These are phyloP conservation scores for Sinocyclocheilus maitianheensis DNA, from an alignment of 2,113 vertebrate species.

Conservation along the genomic window DNA sequence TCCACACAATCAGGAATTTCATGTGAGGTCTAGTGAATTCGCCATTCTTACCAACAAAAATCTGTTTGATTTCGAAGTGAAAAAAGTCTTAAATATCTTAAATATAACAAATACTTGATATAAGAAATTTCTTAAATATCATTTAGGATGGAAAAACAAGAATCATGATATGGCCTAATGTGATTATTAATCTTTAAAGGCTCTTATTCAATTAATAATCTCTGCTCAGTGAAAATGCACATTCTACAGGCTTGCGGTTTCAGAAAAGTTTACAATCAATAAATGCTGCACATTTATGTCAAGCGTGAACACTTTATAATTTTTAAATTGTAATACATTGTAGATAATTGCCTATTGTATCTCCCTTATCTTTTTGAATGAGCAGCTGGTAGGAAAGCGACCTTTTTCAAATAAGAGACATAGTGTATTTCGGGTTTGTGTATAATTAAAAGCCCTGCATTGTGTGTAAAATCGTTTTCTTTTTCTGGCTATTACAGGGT, in stretches of 20 bases:
- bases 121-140: too few species aligned
- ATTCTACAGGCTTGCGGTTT: too few species aligned
- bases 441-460: neutral
- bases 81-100: neutral
- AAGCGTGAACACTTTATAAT: too few species aligned
- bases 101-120: too few species aligned
- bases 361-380: neutral
- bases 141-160: too few species aligned
- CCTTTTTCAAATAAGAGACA: neutral
- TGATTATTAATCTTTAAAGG: too few species aligned
- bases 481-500: neutral
- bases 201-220: too few species aligned
- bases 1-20: neutral
- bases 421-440: neutral
- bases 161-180: too few species aligned
- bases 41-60: neutral
- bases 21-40: too few species aligned
- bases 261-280: too few species aligned
- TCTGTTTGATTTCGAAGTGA: neutral
- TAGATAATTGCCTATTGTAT: neutral
- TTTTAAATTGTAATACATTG: neutral
- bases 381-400: neutral
- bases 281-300: too few species aligned
- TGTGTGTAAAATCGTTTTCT: neutral
- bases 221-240: too few species aligned